Percentiles rank a stretch among this genome's conserved stretches.
These are phyloP conservation scores for Piaya cayana DNA, from an alignment of 2,113 vertebrate genomes.

Conservation along the genomic window DNA sequence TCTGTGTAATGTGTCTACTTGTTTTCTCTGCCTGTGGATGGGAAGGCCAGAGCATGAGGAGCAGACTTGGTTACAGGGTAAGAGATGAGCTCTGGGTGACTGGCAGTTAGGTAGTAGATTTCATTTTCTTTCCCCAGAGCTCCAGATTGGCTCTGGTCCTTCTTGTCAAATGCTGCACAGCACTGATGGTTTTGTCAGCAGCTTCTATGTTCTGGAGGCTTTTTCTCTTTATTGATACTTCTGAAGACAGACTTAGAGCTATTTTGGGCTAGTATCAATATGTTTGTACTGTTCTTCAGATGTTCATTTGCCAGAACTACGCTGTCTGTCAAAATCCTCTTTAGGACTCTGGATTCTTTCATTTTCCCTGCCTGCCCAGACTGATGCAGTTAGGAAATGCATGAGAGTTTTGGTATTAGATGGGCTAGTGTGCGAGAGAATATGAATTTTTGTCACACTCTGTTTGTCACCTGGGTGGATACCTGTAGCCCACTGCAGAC, in stretches of 20 bases:
- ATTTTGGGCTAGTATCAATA: conserved; percentile 7
- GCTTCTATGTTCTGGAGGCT: conserved; percentile 20
- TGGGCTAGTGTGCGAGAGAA: neutral
- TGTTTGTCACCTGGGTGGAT: neutral
- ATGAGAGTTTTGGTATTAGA: neutral
- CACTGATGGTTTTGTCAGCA: neutral
- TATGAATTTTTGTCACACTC: neutral
- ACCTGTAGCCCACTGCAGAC: neutral
- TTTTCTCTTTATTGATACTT: conserved; percentile 9
- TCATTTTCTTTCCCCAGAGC: neutral
- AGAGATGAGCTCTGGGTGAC: neutral
- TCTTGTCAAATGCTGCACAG: neutral
- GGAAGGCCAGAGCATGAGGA: neutral
- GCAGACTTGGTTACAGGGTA: neutral
- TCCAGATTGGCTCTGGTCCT: neutral
- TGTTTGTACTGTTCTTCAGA: conserved; percentile 35
- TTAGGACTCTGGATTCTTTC: neutral
- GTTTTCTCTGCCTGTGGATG: neutral
- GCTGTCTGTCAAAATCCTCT: neutral
- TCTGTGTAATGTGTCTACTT: neutral
- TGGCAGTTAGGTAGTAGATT: neutral
- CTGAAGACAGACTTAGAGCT: conserved; percentile 38
- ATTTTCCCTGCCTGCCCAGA: neutral
- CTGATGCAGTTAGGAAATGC: neutral
- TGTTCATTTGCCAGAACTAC: conserved; percentile 20